These are phyloP conservation scores for Gobius niger DNA, from an alignment of 2,113 vertebrate genomes.

Conservation along the genomic window DNA sequence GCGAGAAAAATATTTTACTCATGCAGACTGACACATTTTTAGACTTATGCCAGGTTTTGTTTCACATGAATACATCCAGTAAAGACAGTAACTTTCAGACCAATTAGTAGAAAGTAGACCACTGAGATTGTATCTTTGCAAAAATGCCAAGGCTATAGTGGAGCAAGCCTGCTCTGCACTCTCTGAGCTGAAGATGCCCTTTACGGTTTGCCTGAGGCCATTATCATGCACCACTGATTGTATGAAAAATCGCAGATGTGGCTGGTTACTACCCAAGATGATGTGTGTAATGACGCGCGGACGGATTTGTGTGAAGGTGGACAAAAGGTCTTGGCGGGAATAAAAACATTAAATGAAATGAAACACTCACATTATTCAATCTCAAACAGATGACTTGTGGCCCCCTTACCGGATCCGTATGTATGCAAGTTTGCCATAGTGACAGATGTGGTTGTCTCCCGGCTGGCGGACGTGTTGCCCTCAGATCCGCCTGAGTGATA, in stretches of 20 bases:
- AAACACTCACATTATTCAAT: constrained; percentile 43
- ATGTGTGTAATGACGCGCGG: constrained; percentile 63
- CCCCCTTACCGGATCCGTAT: background rate
- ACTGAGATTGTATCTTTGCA: constrained; percentile 1
- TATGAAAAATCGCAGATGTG: constrained; percentile 67
- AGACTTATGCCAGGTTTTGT: too few relatives aligned
- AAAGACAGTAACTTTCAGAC: too few relatives aligned
- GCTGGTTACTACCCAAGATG: constrained; percentile 50
- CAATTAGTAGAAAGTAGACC: too few relatives aligned
- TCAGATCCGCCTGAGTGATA: constrained; percentile 25
- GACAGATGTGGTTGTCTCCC: constrained; percentile 38
- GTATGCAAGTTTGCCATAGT: background rate
- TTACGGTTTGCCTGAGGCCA: constrained; percentile 50
- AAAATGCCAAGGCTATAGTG: constrained; percentile 54
- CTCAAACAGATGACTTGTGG: constrained; percentile 27
- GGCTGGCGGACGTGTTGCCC: constrained; percentile 24
- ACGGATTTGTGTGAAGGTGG: constrained; percentile 55
- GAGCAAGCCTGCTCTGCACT: constrained; percentile 66
- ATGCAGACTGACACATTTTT: too few relatives aligned
- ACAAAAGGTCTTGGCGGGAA: constrained; percentile 39
- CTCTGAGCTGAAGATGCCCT: constrained; percentile 69
- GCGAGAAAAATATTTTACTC: too few relatives aligned
- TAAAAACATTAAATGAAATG: constrained; percentile 44
- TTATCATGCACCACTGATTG: constrained; percentile 57
- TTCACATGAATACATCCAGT: too few relatives aligned